A percentile compares a stretch with the other conserved stretches of the same genome.
phyloP scores from a whole-genome alignment of 2,113 vertebrate species.

The Plecturocebus donacophilus region DNA sequence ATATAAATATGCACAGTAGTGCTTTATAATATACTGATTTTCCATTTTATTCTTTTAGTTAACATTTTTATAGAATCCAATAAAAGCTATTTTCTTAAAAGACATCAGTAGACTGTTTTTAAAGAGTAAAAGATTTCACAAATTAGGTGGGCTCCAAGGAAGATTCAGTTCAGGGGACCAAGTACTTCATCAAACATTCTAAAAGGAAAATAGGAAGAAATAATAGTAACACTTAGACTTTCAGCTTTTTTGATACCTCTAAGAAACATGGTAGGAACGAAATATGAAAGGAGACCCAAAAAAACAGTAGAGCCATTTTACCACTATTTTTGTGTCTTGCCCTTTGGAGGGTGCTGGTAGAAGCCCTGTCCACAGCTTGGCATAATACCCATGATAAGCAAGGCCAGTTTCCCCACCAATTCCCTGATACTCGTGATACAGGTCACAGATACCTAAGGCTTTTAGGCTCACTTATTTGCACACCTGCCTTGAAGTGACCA shows the following conservation, averaged over 20 bases:
- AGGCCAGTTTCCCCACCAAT: neutral
- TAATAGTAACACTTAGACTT: neutral
- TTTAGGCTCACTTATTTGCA: conserved; percentile 35
- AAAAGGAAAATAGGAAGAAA: neutral
- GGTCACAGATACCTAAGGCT: neutral
- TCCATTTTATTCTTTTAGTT: neutral
- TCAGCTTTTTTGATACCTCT: neutral
- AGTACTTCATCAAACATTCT: neutral
- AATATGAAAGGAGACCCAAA: neutral
- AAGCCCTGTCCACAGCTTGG: neutral
- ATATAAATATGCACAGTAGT: neutral
- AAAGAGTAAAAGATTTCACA: conserved; percentile 3
- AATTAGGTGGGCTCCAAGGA: conserved; percentile 36
- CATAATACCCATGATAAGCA: neutral
- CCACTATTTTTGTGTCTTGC: neutral
- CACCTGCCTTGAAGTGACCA: neutral
- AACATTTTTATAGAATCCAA: conserved; percentile 6
- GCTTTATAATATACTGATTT: neutral
- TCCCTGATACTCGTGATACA: neutral
- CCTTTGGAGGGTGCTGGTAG: neutral
- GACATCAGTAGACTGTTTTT: conserved; percentile 29
- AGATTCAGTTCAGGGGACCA: neutral
- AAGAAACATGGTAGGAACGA: neutral
- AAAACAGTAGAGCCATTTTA: neutral
- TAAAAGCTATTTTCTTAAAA: conserved; percentile 14